Evolutionary conservation across 2,797 vertebrate species (phyloP), one percentile per base, ranked within the genome.

Genomic region (Malacoctenus gilli): DNA sequence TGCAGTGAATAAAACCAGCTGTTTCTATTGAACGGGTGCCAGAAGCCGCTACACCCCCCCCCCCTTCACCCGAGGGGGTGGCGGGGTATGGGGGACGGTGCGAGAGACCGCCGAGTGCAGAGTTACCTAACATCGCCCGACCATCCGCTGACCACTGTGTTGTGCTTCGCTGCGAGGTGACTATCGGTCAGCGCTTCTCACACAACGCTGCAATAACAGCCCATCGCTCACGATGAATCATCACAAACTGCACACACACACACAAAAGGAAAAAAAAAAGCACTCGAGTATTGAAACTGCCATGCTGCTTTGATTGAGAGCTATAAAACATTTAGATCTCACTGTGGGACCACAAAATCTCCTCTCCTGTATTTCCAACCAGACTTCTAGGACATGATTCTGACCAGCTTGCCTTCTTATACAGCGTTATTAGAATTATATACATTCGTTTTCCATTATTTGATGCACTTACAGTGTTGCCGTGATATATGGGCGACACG

Each of bases 1-100:
- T 82, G 68, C 38, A 61, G 69, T 84, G 82, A 90, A 85, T 80
- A 83, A 88, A 90, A 89, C 70, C 88, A 90, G 79, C 86, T 91
- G 86, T 83, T 89, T 79, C 64, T 72, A 44, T 79, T 89, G 87
- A 90, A 71, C 25, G 2, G 40, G 66, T 41, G 84, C 87, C 85
- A 87, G 81, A 44, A 82, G 41, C 43, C 62, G 57, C 54, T n/a
- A n/a, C n/a, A n/a, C n/a, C n/a, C n/a, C n/a, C n/a, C n/a, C n/a
- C n/a, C n/a, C n/a, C n/a, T n/a, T n/a, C n/a, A n/a, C n/a, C n/a
- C n/a, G n/a, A n/a, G n/a, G n/a, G n/a, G n/a, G 15, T 20, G 32
- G 25, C 2, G 30, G 15, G 77, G 62, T 72, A 76, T 54, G 42
- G n/a, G n/a, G n/a, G 56, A 66, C n/a, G 37, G 55, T 19, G 59